phyloP scores from a whole-genome alignment of 53 echinoderm and acorn worm species.

The Luidia sarsii region DNA sequence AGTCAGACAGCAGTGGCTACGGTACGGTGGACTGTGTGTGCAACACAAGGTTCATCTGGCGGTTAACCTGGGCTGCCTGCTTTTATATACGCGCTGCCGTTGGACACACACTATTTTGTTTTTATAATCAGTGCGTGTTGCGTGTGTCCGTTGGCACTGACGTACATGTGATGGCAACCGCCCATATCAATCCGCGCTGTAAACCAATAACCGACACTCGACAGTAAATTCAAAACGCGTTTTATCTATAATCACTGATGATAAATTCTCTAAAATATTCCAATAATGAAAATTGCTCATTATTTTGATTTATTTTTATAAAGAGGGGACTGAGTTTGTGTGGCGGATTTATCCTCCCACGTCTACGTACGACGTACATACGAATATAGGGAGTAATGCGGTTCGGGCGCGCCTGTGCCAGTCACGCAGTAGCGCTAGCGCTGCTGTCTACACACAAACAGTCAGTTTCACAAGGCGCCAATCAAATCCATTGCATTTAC shows the following conservation, averaged over 20 bases:
- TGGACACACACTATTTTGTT: conserved; percentile 20
- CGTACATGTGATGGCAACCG: conserved; percentile 18
- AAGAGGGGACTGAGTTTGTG: neutral
- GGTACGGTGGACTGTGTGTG: neutral
- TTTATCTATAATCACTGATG: neutral
- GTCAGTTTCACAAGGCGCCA: conserved; percentile 17
- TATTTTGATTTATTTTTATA: neutral
- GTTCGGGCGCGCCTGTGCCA: conserved; percentile 34
- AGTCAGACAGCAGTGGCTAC: neutral
- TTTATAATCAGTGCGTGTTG: conserved; percentile 15
- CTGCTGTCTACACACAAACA: neutral
- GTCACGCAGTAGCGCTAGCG: neutral
- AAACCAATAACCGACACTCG: neutral
- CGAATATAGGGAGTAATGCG: neutral
- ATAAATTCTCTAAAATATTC: neutral
- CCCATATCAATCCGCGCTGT: conserved; percentile 27
- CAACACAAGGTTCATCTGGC: conserved; percentile 37
- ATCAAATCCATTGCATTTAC: neutral
- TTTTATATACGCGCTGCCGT: conserved; percentile 16
- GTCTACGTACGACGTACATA: neutral
- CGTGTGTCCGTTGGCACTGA: conserved; percentile 1
- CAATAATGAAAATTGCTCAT: neutral
- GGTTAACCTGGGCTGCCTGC: conserved; percentile 33
- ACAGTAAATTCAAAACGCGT: neutral
- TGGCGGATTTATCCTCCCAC: conserved; percentile 13